Evolutionary conservation across 37 sponge, comb jelly and placozoan species (phyloP).

Genomic region (Chondrosia reniformis): DNA sequence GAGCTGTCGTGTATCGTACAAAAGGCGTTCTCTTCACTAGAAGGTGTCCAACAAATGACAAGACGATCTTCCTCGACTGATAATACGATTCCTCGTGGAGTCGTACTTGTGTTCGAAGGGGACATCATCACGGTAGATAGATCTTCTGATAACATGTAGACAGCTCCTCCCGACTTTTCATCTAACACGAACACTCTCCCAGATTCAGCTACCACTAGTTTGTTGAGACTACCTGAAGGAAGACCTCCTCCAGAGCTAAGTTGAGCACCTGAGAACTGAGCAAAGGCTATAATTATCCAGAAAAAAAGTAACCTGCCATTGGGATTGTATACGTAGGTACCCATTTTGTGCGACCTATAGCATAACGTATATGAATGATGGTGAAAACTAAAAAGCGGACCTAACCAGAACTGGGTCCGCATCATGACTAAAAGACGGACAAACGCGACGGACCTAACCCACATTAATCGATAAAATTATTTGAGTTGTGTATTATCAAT

Average conservation of each 20-base stretch:
- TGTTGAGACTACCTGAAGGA: neutral
- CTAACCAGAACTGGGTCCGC: no score
- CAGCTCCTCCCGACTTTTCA: neutral
- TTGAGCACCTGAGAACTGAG: no score
- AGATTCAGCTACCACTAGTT: neutral
- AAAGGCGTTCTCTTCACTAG: neutral
- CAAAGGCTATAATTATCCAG: no score
- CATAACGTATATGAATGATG: no score
- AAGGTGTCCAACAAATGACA: neutral
- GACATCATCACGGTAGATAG: neutral
- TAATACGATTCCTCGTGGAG: neutral
- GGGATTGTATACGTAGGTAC: no score
- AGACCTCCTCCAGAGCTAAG: neutral
- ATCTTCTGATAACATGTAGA: neutral
- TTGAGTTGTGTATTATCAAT: no score
- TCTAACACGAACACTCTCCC: slow-evolving; percentile 8
- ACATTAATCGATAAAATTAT: no score
- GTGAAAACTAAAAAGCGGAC: no score
- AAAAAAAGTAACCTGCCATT: no score
- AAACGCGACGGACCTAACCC: no score
- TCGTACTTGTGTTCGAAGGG: neutral
- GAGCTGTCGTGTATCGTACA: neutral
- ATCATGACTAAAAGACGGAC: no score
- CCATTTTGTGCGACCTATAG: no score
- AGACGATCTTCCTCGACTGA: neutral